Base-by-base conservation (phyloP, 2,888 invertebrate species). In the Adelphocoris suturalis region DNA sequence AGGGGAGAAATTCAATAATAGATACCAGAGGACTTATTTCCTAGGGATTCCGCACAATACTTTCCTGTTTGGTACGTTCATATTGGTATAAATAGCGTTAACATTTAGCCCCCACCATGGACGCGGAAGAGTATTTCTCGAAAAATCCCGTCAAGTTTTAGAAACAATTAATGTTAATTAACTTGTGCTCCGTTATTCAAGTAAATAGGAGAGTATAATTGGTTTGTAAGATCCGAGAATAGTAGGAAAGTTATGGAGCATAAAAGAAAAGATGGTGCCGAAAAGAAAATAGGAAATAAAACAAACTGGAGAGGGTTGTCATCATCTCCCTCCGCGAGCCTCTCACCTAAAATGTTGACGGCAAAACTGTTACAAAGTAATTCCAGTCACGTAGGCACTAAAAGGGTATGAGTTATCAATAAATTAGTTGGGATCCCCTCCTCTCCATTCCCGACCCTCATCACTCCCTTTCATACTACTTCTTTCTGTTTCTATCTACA, bases 391-490 rank as follows among this genome's bases (percentile, higher is more conserved):
- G 68, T 68, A 68, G 68, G 68, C 68, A 68, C 68, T 68, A 68
- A 68, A 68, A 68, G 68, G 68, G 68, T 68, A 68, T 68, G 68
- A 23, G 68, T 68, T 68, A 68, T 68, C 68, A 68, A 68, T 68
- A 68, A 68, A 68, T 68, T 68, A 68, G 68, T 68, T 68, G 11
- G 23, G 68, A 68, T 23, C 61, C 19, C 61, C n/a, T n/a, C n/a
- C n/a, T n/a, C 68, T 68, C 61, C 68, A 68, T 11, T 11, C 16
- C 68, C 68, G 23, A 68, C 68, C 68, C 23, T 68, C 23, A 23
- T 23, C 68, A 9, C 68, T 68, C 68, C 68, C 27, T 27, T 68
- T 68, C 68, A 68, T 23, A 19, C 23, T 68, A 68, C 68, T 68
- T 68, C 23, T 68, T 23, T 23, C 68, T 68, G 23, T 68, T 23